Evolutionary conservation across 2,797 vertebrate species (phyloP), one percentile per base, ranked within the genome.

Genomic region (Acanthiza pusilla): DNA sequence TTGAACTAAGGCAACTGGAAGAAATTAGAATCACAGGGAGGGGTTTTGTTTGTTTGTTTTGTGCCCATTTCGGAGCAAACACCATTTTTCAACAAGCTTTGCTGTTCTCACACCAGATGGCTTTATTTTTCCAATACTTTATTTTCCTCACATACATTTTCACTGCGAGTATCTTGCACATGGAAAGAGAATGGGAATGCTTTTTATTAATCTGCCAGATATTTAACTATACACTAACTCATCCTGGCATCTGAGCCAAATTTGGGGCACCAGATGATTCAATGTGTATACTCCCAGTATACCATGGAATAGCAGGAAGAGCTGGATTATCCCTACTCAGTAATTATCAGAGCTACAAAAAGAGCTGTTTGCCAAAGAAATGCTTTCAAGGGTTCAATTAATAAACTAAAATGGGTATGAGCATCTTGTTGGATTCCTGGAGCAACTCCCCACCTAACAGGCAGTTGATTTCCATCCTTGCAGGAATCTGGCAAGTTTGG

Each of bases 11-110:
- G 76, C 55, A 88, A 83, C 62, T 84, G 65, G 67, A 85, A 57
- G 38, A 71, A 63, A 92, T 77, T 47, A 60, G 13, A 45, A 73
- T 58, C 72, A 16, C 7, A 47, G 58, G 65, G 38, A 89, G 79
- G 72, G 27, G 65, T 5, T 92, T 80, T 61, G 93, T 93, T 95
- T 93, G 85, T 91, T 96, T 95, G 85, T 83, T 96, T 92, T 85
- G 77, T 58, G 51, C 58, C 72, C 72, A 9, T 76, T 91, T 93
- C 48, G 48, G 81, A 85, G 89, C 81, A 95, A 83, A 83, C 70
- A 88, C 30, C 36, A 50, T 63, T 92, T 93, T 90, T 84, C 88
- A 94, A 45, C 60, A 58, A 85, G 85, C 80, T 93, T 65, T 95
- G 80, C 85, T 94, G 43, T 86, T 95, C 48, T 45, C 8, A 40